Base-by-base conservation (phyloP, 2,888 invertebrate species). In the Eupeodes luniger region DNA sequence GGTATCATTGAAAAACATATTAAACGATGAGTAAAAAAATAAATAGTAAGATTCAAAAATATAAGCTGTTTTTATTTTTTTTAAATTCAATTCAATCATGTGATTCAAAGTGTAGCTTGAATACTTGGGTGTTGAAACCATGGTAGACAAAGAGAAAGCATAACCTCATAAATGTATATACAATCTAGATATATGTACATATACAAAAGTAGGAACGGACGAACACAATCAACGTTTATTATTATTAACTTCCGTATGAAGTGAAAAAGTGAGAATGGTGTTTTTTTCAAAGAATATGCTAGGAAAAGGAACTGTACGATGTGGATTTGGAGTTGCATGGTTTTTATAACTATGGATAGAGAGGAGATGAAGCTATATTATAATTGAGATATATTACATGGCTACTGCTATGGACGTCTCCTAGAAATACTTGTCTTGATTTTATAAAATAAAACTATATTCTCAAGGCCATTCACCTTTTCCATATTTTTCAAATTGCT, bases 201-300 rank as follows among this genome's bases (percentile, higher is more conserved):
- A 51, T 55, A 74, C 49, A 53, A 47, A n/a, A 51, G 34, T 53
- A 36, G 34, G 49, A 78, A 36, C 59, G 78, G 67, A 67, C 57
- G 69, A 72, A 77, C 72, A 72, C 66, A 76, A 85, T 77, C 76
- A 82, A 82, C 76, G 64, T 82, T 77, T 82, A 70, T 77, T 82
- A 82, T 81, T 72, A 85, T 81, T 72, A 81, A 76, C 72, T 62
- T 70, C 70, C 51, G 55, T n/a, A 75, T 69, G 36, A 36, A 36
- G 36, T 36, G 36, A 51, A n/a, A 62, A 19, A 57, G 64, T 49
- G 51, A 4, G 53, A 44, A 81, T 47, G n/a, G 12, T 16, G 19
- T 19, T 19, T 11, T 64, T 51, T 16, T 7, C 16, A 16, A 16
- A 2, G 47, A 47, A 4, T 16, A 61, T 36, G n/a, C 2, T 49